These are phyloP conservation scores for Arrhopalites spinosus DNA, from an alignment of 2,888 invertebrate species.

Conservation along the genomic window DNA sequence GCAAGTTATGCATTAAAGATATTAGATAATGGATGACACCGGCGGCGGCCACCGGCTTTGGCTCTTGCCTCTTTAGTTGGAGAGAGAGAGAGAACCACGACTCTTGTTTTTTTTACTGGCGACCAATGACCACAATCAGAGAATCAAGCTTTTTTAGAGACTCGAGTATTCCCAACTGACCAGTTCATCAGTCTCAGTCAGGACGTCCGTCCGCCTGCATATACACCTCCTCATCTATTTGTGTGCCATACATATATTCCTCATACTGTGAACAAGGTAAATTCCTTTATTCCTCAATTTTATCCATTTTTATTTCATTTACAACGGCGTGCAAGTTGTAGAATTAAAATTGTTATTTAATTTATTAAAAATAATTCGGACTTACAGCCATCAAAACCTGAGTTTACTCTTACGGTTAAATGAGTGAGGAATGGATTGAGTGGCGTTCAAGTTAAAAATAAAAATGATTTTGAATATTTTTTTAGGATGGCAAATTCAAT, in stretches of 20 bases:
- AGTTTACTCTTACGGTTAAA: background rate
- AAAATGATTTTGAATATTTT: background rate
- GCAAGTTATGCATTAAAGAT: too few relatives aligned
- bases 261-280: background rate
- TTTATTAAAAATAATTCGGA: background rate
- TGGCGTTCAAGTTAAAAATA: background rate
- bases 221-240: constrained; percentile 26
- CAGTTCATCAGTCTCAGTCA: constrained; percentile 41
- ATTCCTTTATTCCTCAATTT: background rate
- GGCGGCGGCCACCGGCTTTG: too few relatives aligned
- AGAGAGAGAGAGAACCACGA: too few relatives aligned
- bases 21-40: too few relatives aligned
- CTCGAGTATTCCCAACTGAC: background rate
- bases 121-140: too few relatives aligned
- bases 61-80: too few relatives aligned
- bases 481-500: constrained; percentile 10
- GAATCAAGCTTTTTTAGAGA: too few relatives aligned
- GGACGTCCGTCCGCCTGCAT: constrained; percentile 40
- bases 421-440: background rate
- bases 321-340: too few relatives aligned
- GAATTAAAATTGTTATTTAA: too few relatives aligned
- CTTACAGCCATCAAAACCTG: background rate
- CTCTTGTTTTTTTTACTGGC: too few relatives aligned
- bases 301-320: background rate
- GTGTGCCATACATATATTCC: constrained; percentile 40